phyloP scores from a whole-genome alignment of 2,888 invertebrate species.

The Penaeus monodon region DNA sequence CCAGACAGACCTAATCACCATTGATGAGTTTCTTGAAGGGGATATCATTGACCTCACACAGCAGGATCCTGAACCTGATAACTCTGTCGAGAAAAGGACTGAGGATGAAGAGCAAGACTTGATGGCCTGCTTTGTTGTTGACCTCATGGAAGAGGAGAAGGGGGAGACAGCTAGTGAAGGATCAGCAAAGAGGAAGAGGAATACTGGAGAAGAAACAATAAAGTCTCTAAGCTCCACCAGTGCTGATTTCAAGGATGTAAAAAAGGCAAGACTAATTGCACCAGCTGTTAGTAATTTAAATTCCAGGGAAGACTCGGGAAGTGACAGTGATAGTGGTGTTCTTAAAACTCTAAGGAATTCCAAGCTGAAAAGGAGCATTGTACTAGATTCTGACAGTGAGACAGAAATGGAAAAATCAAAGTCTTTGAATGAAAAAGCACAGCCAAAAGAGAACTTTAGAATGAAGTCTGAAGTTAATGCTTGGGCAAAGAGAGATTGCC shows the following conservation, averaged over 20 bases:
- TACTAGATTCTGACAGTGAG: constrained; percentile 14
- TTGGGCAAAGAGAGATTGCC: no score
- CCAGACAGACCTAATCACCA: no score
- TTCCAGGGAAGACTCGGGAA: neutral
- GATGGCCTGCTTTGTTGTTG: neutral
- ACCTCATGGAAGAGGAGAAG: neutral
- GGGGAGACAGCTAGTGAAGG: neutral
- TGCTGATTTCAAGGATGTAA: neutral
- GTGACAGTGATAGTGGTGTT: neutral
- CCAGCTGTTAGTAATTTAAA: neutral
- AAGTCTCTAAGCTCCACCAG: neutral
- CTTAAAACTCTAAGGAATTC: neutral
- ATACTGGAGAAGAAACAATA: neutral
- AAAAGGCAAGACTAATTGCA: neutral
- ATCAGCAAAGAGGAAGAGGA: constrained; percentile 13
- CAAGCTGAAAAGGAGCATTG: neutral
- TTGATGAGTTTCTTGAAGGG: no score
- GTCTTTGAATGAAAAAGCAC: no score
- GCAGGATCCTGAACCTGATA: constrained; percentile 13
- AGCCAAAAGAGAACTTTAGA: no score
- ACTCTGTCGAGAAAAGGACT: neutral
- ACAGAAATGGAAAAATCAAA: neutral
- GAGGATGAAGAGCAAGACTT: neutral
- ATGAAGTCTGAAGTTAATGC: no score
- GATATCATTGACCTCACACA: constrained; percentile 32